Conservation (phyloP, 1,140 invertebrate species). For the Ylistrum balloti region DNA sequence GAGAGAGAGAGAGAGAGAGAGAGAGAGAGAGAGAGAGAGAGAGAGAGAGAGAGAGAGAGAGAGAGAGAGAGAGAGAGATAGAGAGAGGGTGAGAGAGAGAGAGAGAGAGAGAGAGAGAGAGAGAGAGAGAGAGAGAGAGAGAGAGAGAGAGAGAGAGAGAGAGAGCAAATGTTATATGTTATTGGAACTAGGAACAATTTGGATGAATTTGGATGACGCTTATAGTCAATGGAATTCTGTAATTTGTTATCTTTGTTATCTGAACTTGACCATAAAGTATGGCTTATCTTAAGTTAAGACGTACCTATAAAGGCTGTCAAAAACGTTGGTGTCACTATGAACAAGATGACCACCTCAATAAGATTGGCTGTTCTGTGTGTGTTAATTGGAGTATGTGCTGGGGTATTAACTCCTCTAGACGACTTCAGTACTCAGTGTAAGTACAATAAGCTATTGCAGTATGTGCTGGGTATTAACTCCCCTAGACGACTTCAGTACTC, state of each 20-base stretch:
- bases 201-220: background rate
- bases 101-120: too few relatives aligned
- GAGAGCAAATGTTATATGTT: too few relatives aligned
- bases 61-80: too few relatives aligned
- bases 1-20: too few relatives aligned
- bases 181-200: too few relatives aligned
- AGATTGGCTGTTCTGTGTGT: background rate
- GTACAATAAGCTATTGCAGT: background rate
- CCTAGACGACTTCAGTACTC: background rate
- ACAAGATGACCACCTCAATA: background rate
- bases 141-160: too few relatives aligned
- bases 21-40: too few relatives aligned
- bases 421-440: background rate
- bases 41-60: too few relatives aligned
- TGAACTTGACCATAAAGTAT: background rate
- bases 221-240: background rate
- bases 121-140: too few relatives aligned
- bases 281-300: background rate
- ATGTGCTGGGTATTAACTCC: background rate
- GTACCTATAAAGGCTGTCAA: background rate
- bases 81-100: too few relatives aligned
- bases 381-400: background rate
- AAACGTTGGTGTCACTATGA: background rate
- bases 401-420: background rate
- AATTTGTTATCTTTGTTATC: background rate